phyloP scores from a whole-genome alignment of 37 sponge, comb jelly and placozoan species.

The Haliclona indistincta region DNA sequence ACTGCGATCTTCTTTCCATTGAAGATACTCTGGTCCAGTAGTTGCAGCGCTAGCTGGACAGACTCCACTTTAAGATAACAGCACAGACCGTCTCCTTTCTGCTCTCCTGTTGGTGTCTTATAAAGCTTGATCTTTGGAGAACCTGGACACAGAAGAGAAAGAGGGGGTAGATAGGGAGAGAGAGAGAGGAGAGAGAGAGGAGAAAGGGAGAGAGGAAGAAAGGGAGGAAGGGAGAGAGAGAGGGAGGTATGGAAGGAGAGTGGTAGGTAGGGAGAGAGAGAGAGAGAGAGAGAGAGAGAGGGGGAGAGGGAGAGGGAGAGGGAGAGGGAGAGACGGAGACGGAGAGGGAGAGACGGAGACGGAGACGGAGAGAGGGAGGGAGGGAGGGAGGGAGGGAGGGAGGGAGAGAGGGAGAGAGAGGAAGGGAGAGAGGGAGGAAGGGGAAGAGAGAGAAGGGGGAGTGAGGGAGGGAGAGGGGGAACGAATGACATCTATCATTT shows the following conservation, averaged over 20 bases:
- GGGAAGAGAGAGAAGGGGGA: neutral
- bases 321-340: no score
- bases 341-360: neutral
- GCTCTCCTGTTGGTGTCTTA: conserved; percentile 69
- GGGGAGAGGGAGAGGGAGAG: no score
- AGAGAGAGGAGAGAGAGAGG: neutral
- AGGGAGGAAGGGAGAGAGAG: no score
- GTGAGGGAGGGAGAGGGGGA: neutral
- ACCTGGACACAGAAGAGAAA: conserved; percentile 38
- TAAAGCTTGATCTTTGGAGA: conserved; percentile 91
- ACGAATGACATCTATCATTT: neutral
- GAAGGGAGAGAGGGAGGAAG: neutral
- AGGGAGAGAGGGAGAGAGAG: no score
- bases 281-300: no score
- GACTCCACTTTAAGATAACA: conserved; percentile 94
- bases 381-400: neutral
- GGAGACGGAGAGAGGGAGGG: no score
- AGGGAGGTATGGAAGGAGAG: no score
- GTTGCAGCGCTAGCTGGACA: conserved; percentile 78
- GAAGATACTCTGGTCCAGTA: conserved; percentile 58
- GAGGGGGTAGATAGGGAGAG: neutral
- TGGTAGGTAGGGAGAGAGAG: neutral
- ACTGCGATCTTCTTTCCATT: conserved; percentile 51
- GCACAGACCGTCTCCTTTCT: conserved; percentile 95
- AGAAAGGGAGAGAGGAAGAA: neutral